phyloP scores from a whole-genome alignment of 2,797 vertebrate genomes.

The Clamator glandarius region DNA sequence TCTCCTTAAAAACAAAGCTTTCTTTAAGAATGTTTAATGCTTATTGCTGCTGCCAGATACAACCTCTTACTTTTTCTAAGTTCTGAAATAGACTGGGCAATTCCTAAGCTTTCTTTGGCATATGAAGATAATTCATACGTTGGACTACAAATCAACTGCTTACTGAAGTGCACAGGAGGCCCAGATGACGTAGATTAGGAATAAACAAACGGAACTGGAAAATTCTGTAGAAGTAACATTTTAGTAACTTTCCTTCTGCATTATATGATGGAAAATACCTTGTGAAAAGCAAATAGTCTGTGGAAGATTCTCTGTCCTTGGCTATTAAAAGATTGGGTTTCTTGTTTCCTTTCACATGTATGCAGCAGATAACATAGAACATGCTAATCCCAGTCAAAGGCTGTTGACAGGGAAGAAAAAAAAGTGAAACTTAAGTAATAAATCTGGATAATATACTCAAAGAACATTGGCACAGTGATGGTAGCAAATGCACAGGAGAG shows the following conservation, averaged over 20 bases:
- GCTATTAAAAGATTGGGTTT: background rate
- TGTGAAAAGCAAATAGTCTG: background rate
- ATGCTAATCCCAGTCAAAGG: background rate
- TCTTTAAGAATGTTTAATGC: slow-evolving; percentile 56
- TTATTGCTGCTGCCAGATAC: slow-evolving; percentile 57
- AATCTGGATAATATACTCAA: background rate
- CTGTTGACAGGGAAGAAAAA: background rate
- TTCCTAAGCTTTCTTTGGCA: slow-evolving; percentile 69
- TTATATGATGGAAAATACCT: slow-evolving; percentile 3
- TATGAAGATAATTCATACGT: slow-evolving; percentile 25
- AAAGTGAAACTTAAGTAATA: background rate
- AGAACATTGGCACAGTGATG: background rate
- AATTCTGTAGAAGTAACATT: slow-evolving; percentile 32
- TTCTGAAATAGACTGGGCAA: slow-evolving; percentile 62
- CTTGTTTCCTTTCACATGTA: background rate
- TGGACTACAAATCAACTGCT: slow-evolving; percentile 12
- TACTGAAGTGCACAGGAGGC: background rate
- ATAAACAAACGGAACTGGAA: slow-evolving; percentile 55
- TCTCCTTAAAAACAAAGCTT: slow-evolving; percentile 56
- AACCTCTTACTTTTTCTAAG: slow-evolving; percentile 48
- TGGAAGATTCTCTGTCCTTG: background rate
- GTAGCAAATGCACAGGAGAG: background rate
- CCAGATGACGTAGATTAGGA: background rate
- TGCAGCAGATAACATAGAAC: background rate
- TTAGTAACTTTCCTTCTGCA: background rate